These are phyloP conservation scores for Drosophila mauritiana DNA, from an alignment of 1,140 invertebrate species.

Conservation along the genomic window DNA sequence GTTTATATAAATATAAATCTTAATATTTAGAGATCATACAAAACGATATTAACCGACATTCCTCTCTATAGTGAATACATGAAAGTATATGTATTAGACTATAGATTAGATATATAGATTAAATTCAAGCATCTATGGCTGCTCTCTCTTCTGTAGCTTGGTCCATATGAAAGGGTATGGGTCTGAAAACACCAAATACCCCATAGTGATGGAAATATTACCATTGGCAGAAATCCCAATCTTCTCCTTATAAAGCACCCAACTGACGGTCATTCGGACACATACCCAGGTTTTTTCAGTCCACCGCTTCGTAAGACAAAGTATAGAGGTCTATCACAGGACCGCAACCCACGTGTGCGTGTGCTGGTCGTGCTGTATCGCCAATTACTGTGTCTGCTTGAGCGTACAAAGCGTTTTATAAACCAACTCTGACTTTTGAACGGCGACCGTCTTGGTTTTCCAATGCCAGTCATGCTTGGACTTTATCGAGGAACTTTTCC, in stretches of 20 bases:
- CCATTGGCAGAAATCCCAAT: no score
- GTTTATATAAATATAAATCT: no score
- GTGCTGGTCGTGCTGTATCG: conserved; percentile 51
- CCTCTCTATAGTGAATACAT: no score
- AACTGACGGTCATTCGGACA: neutral
- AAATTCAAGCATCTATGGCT: no score
- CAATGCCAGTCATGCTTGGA: conserved; percentile 75
- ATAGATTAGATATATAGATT: no score
- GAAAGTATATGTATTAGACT: no score
- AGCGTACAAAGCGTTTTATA: conserved; percentile 82
- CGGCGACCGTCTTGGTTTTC: conserved; percentile 42
- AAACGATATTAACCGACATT: no score
- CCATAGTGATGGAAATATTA: neutral
- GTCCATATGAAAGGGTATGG: no score
- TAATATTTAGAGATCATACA: no score
- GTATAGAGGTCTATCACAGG: conserved; percentile 34
- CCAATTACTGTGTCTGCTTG: conserved; percentile 82
- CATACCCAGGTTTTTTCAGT: neutral
- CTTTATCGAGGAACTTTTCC: conserved; percentile 73
- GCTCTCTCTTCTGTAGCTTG: no score
- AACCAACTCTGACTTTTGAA: conserved; percentile 57
- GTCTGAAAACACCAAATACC: no score
- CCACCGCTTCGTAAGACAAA: conserved; percentile 45
- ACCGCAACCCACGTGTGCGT: conserved; percentile 24
- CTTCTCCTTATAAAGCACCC: neutral